Percentiles rank a stretch among this genome's conserved stretches.
phyloP scores from a whole-genome alignment of 2,113 vertebrate species.

The Sylvia atricapilla region DNA sequence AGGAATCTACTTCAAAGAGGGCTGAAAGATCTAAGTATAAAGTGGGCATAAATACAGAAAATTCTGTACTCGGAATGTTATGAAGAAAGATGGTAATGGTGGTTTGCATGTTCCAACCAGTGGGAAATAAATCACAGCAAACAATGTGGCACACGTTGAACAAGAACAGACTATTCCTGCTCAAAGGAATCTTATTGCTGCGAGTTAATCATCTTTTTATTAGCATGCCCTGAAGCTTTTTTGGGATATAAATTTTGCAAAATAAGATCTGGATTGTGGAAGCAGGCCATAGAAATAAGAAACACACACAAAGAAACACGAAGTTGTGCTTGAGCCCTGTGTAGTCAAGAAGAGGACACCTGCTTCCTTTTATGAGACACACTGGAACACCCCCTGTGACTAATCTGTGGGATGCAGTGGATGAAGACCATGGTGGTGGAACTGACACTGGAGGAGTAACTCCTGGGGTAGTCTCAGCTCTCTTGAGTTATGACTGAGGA shows the following conservation, averaged over 20 bases:
- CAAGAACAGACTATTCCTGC: not conserved
- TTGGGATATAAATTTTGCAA: not conserved
- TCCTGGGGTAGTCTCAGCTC: not conserved
- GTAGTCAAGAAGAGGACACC: not conserved
- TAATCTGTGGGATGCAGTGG: not conserved
- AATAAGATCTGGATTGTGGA: not conserved
- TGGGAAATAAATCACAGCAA: not conserved
- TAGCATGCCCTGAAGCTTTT: not conserved
- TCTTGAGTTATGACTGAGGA: not conserved
- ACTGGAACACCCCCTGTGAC: not conserved
- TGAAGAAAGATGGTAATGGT: not conserved
- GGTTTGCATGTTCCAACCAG: not conserved
- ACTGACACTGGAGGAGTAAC: not conserved
- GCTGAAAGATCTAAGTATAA: not conserved
- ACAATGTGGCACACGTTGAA: not conserved
- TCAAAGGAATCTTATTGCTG: not conserved
- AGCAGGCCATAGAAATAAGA: not conserved
- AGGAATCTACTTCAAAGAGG: not conserved
- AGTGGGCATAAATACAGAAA: not conserved
- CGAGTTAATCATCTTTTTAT: constrained; percentile 1
- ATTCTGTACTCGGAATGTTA: not conserved
- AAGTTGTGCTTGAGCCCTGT: not conserved
- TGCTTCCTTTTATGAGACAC: not conserved
- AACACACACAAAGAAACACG: not conserved
- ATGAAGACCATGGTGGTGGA: not conserved